phyloP scores from a whole-genome alignment of 1,140 invertebrate genomes.

The Eubasilissa regina region DNA sequence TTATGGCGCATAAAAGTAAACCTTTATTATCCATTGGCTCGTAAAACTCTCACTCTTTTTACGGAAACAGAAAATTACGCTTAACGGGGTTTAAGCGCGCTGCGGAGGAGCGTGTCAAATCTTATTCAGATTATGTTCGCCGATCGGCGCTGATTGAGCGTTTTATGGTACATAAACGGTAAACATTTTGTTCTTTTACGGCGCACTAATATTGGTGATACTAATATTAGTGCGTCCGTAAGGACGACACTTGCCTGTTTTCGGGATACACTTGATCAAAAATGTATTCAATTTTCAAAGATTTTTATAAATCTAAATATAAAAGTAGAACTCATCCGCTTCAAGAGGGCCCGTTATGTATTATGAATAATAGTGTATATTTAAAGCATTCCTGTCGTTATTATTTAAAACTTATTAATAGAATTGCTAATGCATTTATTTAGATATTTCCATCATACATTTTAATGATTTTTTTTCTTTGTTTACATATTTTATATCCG shows the following conservation, averaged over 20 bases:
- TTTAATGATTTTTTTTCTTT: too few species aligned
- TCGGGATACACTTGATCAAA: background rate
- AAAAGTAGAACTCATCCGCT: too few species aligned
- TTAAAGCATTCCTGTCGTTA: too few species aligned
- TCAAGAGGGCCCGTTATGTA: too few species aligned
- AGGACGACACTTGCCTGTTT: background rate
- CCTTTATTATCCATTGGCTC: slow-evolving; percentile 71
- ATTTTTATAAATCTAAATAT: too few species aligned
- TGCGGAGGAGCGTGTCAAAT: slow-evolving; percentile 52
- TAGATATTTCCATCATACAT: too few species aligned
- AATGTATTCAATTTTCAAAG: background rate
- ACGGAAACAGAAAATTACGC: slow-evolving; percentile 60
- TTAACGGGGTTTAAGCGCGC: slow-evolving; percentile 47
- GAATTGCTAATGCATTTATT: too few species aligned
- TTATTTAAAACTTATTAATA: too few species aligned
- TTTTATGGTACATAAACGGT: slow-evolving; percentile 35
- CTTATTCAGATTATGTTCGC: slow-evolving; percentile 50
- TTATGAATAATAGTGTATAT: too few species aligned
- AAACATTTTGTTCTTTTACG: slow-evolving; percentile 13
- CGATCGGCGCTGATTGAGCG: slow-evolving; percentile 33
- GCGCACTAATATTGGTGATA: slow-evolving; percentile 4
- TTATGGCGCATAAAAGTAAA: slow-evolving; percentile 74
- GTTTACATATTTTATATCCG: too few species aligned
- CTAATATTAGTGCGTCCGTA: background rate
- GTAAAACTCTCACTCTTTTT: slow-evolving; percentile 73